Evolutionary conservation across 2,797 vertebrate genomes (phyloP).

Genomic region (Cheirogaleus major): DNA sequence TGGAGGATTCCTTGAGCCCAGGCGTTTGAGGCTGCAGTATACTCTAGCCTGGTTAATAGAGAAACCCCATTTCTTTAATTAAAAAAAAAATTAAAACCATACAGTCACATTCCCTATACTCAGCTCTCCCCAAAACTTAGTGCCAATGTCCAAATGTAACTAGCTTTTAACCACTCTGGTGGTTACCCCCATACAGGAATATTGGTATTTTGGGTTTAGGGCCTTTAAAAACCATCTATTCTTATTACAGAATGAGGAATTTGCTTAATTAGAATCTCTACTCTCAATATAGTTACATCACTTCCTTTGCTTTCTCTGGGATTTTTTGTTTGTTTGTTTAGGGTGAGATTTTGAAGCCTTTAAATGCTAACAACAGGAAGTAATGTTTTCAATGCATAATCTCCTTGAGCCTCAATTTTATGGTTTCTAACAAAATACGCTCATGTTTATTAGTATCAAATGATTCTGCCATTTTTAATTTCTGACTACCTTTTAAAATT

Average conservation of each 20-base stretch:
- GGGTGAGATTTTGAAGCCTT: neutral
- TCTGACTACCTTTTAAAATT: neutral
- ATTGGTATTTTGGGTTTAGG: neutral
- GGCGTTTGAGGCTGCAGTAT: too few relatives aligned
- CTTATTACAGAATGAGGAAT: neutral
- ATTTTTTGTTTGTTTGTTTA: neutral
- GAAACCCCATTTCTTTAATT: too few relatives aligned
- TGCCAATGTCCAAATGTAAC: neutral
- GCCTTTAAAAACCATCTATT: neutral
- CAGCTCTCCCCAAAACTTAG: neutral
- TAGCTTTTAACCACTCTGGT: neutral
- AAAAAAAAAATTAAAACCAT: neutral
- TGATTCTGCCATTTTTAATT: neutral
- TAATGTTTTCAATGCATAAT: neutral
- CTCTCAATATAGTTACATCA: neutral
- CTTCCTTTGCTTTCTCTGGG: neutral
- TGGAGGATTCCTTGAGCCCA: too few relatives aligned
- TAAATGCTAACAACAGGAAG: neutral
- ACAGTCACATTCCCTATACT: neutral
- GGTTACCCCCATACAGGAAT: neutral
- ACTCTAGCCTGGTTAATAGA: too few relatives aligned
- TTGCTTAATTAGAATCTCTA: neutral
- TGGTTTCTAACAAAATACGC: neutral
- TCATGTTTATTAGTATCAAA: neutral
- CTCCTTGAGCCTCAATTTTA: neutral